These are phyloP conservation scores for Ormyrus labotus DNA, from an alignment of 2,888 invertebrate species.

Conservation along the genomic window DNA sequence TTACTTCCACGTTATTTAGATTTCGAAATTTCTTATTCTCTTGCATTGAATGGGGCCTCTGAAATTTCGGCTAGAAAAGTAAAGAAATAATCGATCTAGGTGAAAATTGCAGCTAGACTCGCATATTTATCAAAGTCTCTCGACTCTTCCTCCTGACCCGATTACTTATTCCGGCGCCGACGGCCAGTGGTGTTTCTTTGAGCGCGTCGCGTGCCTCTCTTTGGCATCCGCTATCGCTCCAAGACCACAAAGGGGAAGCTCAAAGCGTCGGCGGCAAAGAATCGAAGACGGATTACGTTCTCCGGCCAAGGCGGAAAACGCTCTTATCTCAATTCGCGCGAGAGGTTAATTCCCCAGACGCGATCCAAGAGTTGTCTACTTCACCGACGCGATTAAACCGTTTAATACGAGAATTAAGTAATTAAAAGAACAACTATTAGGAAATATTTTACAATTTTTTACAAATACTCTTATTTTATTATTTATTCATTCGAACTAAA, in stretches of 20 bases:
- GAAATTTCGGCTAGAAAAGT: no score
- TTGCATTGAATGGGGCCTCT: no score
- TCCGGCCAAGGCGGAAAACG: conserved; percentile 61
- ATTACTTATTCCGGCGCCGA: neutral
- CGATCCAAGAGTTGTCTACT: neutral
- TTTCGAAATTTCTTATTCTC: neutral
- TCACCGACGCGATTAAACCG: neutral
- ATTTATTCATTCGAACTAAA: no score
- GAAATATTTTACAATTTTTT: no score
- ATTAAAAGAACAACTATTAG: no score
- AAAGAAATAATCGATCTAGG: no score
- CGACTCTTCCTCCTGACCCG: conserved; percentile 7
- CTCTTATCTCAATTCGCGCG: conserved; percentile 69
- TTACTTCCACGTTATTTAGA: neutral
- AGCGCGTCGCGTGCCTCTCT: neutral
- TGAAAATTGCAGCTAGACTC: neutral
- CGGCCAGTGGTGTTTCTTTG: neutral
- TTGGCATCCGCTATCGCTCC: no score
- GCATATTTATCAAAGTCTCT: neutral
- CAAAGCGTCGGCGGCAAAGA: conserved; percentile 64
- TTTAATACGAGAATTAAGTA: no score
- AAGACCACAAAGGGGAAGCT: conserved; percentile 37
- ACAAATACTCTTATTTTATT: no score
- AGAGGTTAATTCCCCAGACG: conserved; percentile 65
- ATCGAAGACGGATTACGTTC: conserved; percentile 70